Conservation (phyloP, 2,797 vertebrate genomes). For the Eurystomus glaucurus region DNA sequence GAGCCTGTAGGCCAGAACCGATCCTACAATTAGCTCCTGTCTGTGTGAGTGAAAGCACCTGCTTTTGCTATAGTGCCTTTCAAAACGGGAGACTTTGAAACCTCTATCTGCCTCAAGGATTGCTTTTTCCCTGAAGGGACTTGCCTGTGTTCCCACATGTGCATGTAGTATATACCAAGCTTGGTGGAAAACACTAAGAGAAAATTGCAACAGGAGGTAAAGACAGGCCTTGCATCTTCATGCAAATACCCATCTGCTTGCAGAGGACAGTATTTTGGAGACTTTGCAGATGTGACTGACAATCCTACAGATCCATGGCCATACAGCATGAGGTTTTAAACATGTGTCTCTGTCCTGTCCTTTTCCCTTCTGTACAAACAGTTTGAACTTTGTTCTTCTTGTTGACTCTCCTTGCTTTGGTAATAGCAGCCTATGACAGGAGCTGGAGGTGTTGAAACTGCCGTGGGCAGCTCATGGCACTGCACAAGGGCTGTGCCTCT, state of each 20-base stretch:
- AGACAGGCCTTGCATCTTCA: background rate
- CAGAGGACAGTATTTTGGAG: background rate
- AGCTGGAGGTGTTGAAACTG: background rate
- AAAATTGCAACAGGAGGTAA: background rate
- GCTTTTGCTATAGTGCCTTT: conserved; percentile 50
- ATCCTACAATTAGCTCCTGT: conserved; percentile 78
- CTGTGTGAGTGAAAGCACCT: conserved; percentile 70
- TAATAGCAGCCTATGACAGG: background rate
- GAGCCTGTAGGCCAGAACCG: conserved; percentile 60
- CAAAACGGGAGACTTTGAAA: conserved; percentile 53
- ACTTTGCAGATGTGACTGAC: background rate
- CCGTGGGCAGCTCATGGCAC: fast-evolving
- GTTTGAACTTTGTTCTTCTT: background rate
- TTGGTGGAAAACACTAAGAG: background rate
- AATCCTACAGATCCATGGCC: background rate
- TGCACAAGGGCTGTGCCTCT: background rate
- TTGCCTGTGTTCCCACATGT: background rate
- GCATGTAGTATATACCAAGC: background rate
- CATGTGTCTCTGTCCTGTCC: background rate
- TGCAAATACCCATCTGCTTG: background rate
- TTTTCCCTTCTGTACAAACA: background rate
- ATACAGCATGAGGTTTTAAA: fast-evolving
- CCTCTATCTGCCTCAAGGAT: background rate
- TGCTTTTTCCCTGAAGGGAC: conserved; percentile 41
- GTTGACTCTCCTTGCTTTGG: background rate